phyloP scores from a whole-genome alignment of 2,888 invertebrate species.

The Pegoplata infirma region DNA sequence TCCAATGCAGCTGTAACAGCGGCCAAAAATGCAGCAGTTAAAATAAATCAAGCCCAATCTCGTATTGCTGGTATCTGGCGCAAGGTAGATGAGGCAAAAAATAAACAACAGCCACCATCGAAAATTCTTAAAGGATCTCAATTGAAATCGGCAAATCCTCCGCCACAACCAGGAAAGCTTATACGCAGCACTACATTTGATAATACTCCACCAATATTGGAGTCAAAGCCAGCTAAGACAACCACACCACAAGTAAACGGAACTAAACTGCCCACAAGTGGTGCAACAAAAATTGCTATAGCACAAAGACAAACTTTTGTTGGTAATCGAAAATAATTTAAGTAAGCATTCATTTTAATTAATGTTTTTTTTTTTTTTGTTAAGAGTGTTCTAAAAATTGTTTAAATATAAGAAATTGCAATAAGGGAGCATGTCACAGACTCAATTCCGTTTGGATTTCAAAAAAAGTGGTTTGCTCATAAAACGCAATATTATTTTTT shows the following conservation, averaged over 20 bases:
- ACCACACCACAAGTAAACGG: conserved; percentile 36
- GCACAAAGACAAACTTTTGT: conserved; percentile 38
- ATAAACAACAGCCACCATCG: conserved; percentile 40
- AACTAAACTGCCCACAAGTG: conserved; percentile 46
- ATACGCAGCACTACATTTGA: conserved; percentile 77
- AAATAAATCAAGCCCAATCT: conserved; percentile 75
- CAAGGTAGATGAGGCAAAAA: conserved; percentile 74
- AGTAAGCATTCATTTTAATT: neutral
- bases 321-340: conserved; percentile 45
- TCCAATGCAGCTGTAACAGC: conserved; percentile 60
- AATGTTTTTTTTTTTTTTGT: too few species aligned
- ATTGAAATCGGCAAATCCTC: conserved; percentile 65
- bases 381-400: too few species aligned
- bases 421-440: too few species aligned
- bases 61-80: conserved; percentile 78
- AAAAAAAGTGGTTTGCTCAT: too few species aligned
- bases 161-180: conserved; percentile 66
- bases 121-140: conserved; percentile 43
- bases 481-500: too few species aligned
- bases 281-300: conserved; percentile 44
- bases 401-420: too few species aligned
- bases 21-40: conserved; percentile 65
- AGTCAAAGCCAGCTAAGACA: conserved; percentile 32
- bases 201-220: conserved; percentile 69
- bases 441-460: too few species aligned